phyloP scores from a whole-genome alignment of 1,140 invertebrate genomes.

The Sitodiplosis mosellana region DNA sequence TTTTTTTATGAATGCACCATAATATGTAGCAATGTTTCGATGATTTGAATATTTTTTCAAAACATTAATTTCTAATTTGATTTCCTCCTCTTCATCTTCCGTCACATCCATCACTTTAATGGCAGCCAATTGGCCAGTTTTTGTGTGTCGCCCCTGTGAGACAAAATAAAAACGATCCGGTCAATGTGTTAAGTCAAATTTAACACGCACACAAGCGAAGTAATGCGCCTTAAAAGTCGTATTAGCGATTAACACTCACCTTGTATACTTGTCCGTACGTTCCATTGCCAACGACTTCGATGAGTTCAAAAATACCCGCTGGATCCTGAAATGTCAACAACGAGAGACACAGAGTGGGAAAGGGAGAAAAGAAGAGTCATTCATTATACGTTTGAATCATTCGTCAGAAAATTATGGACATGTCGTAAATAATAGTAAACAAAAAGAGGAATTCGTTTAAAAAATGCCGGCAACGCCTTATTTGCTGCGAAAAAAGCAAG shows the following conservation, averaged over 20 bases:
- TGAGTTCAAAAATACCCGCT: constrained; percentile 97
- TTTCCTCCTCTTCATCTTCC: constrained; percentile 99
- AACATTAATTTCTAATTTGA: constrained; percentile 99
- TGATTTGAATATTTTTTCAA: constrained; percentile 98
- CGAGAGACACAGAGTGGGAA: too few species aligned
- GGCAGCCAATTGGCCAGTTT: constrained; percentile 96
- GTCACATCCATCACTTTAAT: constrained; percentile 99
- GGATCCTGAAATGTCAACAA: constrained; percentile 65
- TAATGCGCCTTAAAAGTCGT: too few species aligned
- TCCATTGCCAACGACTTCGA: constrained; percentile 99
- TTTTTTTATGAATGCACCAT: constrained; percentile 99
- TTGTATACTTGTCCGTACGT: constrained; percentile 99
- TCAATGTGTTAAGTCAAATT: too few species aligned
- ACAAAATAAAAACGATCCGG: background rate
- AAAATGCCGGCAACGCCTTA: constrained; percentile 6
- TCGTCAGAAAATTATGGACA: too few species aligned
- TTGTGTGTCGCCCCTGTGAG: constrained; percentile 89
- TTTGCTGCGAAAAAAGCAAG: too few species aligned
- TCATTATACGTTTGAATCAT: too few species aligned
- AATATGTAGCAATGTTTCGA: constrained; percentile 98
- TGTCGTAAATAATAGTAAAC: too few species aligned
- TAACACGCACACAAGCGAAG: too few species aligned
- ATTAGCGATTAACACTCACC: constrained; percentile 36
- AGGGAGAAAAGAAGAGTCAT: too few species aligned
- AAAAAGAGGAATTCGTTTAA: background rate